Base-by-base conservation (phyloP, 2,888 invertebrate species). In the Matsumyia berberina region DNA sequence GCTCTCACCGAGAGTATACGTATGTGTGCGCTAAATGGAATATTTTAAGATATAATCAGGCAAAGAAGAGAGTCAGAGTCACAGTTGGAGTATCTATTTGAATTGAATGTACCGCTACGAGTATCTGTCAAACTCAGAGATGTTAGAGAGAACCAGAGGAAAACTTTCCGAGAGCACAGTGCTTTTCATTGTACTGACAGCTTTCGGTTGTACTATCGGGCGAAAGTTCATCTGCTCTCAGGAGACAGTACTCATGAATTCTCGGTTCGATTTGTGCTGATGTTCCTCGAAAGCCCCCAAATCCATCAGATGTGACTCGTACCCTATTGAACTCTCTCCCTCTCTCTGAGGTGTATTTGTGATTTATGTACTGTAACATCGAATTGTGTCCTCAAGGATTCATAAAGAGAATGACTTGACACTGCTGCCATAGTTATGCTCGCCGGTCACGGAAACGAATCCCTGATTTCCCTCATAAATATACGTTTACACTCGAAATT, bases 21-120 rank as follows among this genome's bases (percentile, higher is more conserved):
- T 57, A 64, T 67, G 44, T 67, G 44, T 37, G 37, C 35, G 33
- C 17, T 42, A 67, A 55, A 29, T 24, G 29, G 49, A 62, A 69
- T 51, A 44, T 72, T 58, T 24, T 70, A 31, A 70, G 70, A 82
- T 72, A 82, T 53, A 67, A 82, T 72, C 66, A 51, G 70, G 37
- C 66, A 37, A 24, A 24, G 4, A 24, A 4, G 4, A 70, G 70
- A 82, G n/a, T n/a, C n/a, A n/a, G 82, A 82, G 72, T 57, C 42
- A 46, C 24, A 24, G 24, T 24, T 24, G 9, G 53, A 49, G 79
- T 79, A 73, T 60, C 46, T 46, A 29, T 53, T 53, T 15, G 37
- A 29, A 60, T 72, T 58, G 29, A 49, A 51, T 51, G 12, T 24
- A 64, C 62, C 51, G 9, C 12, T 33, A 24, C 24, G 24, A 24